Conservation (phyloP, 1,140 invertebrate species). For the Chlorops oryzae region DNA sequence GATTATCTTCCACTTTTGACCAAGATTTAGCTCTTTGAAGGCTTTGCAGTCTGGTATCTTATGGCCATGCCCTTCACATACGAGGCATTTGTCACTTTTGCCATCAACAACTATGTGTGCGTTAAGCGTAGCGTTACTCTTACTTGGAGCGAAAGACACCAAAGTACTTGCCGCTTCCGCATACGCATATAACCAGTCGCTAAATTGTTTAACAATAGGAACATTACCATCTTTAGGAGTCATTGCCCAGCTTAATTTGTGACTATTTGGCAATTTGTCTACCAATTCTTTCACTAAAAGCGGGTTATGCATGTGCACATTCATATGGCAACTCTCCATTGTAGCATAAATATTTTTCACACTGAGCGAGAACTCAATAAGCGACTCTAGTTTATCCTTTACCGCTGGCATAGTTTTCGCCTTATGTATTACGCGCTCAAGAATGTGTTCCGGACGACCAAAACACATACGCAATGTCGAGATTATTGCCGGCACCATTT, state of each 20-base stretch:
- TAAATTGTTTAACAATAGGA: constrained; percentile 3
- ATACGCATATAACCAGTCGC: too few species aligned
- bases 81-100: constrained; percentile 5
- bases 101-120: constrained; percentile 1
- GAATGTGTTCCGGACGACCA: constrained; percentile 5
- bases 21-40: background rate
- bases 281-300: constrained; percentile 3
- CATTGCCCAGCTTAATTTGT: constrained; percentile 10
- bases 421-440: constrained; percentile 2
- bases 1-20: background rate
- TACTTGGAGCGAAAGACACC: background rate
- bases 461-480: constrained; percentile 6
- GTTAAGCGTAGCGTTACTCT: constrained; percentile 1
- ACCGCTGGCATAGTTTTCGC: background rate
- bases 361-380: constrained; percentile 7
- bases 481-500: constrained; percentile 6
- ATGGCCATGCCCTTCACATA: too few species aligned
- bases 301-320: constrained; percentile 4
- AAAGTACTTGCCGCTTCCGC: too few species aligned
- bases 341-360: constrained; percentile 7
- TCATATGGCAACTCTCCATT: constrained; percentile 8
- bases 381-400: constrained; percentile 4
- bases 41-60: too few species aligned
- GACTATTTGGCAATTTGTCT: constrained; percentile 7
- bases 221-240: background rate